Evolutionary conservation across 2,888 invertebrate genomes (phyloP), one percentile per base, ranked within the genome.

Genomic region (Syrphus vitripennis): DNA sequence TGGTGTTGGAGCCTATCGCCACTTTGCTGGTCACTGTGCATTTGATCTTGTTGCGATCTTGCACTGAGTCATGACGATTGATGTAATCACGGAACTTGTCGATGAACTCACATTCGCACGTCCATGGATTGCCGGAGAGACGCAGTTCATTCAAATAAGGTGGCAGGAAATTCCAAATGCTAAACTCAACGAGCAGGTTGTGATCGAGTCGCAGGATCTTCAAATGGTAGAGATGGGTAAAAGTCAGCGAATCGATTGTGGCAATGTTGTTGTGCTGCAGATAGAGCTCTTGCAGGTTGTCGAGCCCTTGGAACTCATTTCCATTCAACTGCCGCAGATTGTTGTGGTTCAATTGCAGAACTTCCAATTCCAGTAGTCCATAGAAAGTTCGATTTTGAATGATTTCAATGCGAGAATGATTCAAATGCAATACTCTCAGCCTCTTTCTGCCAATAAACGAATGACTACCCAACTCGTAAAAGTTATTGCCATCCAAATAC

Each of bases 381-480:
- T 96, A 97, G 94, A 98, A 98, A 34, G 98, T 97, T 91, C 97
- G 96, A 94, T 98, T 98, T 91, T 96, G 95, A 87, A 98, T 94
- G 65, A 95, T 94, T 88, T 96, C 95, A 88, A 98, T 97, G 91
- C 96, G 96, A 83, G 97, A 97, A 92, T 96, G 96, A 93, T 98
- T 98, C 86, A 97, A 95, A 91, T 97, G 97, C 88, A 98, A 94
- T 90, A 97, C 95, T 93, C 96, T 95, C 89, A 98, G 93, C 91
- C 97, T 97, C 93, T 98, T 98, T 88, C 97, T 95, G n/a, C 98
- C 98, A 89, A 98, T 97, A 93, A 98, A 98, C 74, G 97, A 96
- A 91, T 98, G 98, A 91, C 97, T 97, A 87, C 96, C 95, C 89
- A 98, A 94, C 92, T 97, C 96, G 87, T 96, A 95, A 92, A 98